A percentile compares a stretch with the other conserved stretches of the same genome.
phyloP scores from a whole-genome alignment of 2,888 invertebrate genomes.

The Aethes cnicana region DNA sequence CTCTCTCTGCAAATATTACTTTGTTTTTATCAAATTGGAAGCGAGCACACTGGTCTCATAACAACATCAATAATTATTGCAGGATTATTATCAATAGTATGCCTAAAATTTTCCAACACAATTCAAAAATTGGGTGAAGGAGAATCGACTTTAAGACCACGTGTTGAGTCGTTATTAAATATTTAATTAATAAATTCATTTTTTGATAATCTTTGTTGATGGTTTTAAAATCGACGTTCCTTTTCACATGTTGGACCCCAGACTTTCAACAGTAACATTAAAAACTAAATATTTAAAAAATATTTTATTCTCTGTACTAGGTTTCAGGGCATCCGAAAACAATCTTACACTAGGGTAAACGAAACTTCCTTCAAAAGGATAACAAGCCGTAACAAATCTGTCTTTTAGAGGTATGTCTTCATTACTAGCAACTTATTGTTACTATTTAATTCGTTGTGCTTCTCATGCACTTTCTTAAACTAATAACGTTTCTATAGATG shows the following conservation, averaged over 20 bases:
- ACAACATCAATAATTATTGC: slow-evolving; percentile 29
- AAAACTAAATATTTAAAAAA: slow-evolving; percentile 72
- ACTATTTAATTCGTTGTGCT: slow-evolving; percentile 66
- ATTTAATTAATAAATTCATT: slow-evolving; percentile 36
- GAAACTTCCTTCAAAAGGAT: slow-evolving; percentile 77
- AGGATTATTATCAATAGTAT: slow-evolving; percentile 28
- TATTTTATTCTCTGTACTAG: slow-evolving; percentile 64
- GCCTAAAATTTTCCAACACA: slow-evolving; percentile 27
- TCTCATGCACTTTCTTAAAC: slow-evolving; percentile 48
- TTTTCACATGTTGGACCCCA: slow-evolving; percentile 72
- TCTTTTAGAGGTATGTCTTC: slow-evolving; percentile 70
- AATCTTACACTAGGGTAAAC: slow-evolving; percentile 67
- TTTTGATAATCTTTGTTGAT: slow-evolving; percentile 35
- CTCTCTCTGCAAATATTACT: slow-evolving; percentile 5
- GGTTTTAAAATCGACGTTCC: slow-evolving; percentile 53
- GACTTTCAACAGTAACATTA: slow-evolving; percentile 68
- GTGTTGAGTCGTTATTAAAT: background rate
- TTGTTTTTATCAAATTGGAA: slow-evolving; percentile 25
- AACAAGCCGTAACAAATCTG: slow-evolving; percentile 75
- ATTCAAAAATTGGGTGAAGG: slow-evolving; percentile 24
- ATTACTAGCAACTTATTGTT: slow-evolving; percentile 66
- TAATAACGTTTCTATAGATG: slow-evolving; percentile 42
- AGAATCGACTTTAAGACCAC: slow-evolving; percentile 10
- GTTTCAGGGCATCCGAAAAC: slow-evolving; percentile 56
- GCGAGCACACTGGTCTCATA: slow-evolving; percentile 12